Percentiles rank a stretch among this genome's conserved stretches.
These are phyloP conservation scores for Drosophila histrio DNA, from an alignment of 2,888 invertebrate genomes.

Conservation along the genomic window DNA sequence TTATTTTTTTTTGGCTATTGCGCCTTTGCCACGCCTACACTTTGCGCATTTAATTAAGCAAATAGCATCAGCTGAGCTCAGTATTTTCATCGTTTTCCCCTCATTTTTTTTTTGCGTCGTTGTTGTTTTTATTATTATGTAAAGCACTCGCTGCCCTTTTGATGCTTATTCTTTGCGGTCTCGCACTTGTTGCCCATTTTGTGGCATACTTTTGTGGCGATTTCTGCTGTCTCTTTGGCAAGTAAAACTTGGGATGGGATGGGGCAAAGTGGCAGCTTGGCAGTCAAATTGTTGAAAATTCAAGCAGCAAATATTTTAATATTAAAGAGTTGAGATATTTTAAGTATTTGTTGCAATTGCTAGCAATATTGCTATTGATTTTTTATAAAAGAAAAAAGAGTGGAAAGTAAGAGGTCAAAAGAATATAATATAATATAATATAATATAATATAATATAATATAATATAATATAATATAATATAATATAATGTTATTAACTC, in stretches of 20 bases:
- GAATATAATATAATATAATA: too few species aligned
- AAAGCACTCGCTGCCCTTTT: conserved; percentile 43
- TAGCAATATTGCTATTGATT: neutral
- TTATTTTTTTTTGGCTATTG: neutral
- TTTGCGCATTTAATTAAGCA: conserved; percentile 72
- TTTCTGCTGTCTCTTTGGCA: conserved; percentile 5
- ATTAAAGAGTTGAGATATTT: neutral
- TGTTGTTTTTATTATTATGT: conserved; percentile 22
- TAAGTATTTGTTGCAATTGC: neutral
- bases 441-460: too few species aligned
- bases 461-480: too few species aligned
- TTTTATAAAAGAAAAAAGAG: too few species aligned
- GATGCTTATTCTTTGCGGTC: conserved; percentile 46
- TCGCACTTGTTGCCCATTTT: conserved; percentile 57
- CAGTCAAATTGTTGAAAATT: neutral
- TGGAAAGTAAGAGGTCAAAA: too few species aligned
- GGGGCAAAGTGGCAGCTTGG: neutral
- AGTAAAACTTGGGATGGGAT: neutral
- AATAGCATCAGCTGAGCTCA: conserved; percentile 60
- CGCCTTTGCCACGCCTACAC: conserved; percentile 34
- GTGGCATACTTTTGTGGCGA: conserved; percentile 39
- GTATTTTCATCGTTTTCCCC: conserved; percentile 20
- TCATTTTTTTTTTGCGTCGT: conserved; percentile 3
- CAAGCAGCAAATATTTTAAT: neutral
- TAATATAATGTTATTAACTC: too few species aligned